Percentiles rank a stretch among this genome's conserved stretches.
These are phyloP conservation scores for Petromus typicus DNA, from an alignment of 2,113 vertebrate species.

Conservation along the genomic window DNA sequence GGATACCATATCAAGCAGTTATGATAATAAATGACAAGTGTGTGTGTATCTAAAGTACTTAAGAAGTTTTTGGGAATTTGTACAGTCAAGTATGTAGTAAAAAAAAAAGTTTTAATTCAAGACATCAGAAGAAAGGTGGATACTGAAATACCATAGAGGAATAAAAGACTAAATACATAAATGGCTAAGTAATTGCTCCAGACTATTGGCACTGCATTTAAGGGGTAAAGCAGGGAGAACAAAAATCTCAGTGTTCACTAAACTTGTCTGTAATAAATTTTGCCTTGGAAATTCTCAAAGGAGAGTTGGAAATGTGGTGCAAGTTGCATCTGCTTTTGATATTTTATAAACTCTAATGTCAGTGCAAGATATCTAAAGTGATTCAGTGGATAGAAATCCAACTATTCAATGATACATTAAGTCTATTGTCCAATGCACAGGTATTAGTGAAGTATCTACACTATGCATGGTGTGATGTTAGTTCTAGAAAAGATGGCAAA, in stretches of 20 bases:
- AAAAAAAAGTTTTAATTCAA: slow-evolving; percentile 19
- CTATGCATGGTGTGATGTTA: background rate
- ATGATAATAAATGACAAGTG: background rate
- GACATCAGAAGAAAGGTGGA: background rate
- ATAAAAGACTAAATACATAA: background rate
- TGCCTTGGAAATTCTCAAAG: background rate
- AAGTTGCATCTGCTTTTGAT: background rate
- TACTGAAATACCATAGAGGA: background rate
- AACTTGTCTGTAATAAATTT: background rate
- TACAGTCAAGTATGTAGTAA: background rate
- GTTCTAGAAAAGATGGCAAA: background rate
- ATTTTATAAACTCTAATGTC: background rate
- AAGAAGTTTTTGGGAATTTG: background rate
- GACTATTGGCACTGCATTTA: background rate
- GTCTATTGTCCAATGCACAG: background rate
- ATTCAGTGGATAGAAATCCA: background rate
- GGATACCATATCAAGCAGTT: background rate
- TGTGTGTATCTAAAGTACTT: background rate
- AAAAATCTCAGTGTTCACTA: background rate
- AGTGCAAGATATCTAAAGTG: slow-evolving; percentile 1
- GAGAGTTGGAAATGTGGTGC: background rate
- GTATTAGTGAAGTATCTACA: background rate
- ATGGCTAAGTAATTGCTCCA: background rate
- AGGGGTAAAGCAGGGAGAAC: background rate
- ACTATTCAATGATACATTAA: background rate